Conservation (phyloP, 2,797 vertebrate species). For the Luscinia megarhynchos region DNA sequence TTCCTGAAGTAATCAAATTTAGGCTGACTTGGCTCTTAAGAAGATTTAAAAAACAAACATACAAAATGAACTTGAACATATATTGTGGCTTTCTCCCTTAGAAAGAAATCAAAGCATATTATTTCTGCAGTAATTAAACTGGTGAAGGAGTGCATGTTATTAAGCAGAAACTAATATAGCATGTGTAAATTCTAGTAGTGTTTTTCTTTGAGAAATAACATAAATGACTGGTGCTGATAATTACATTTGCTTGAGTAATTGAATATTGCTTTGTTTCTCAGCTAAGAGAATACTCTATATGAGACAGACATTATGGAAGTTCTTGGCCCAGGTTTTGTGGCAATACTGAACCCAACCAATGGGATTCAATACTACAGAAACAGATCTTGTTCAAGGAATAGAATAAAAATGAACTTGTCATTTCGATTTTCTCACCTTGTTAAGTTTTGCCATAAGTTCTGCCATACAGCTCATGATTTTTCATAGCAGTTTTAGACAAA, state of each 20-base stretch:
- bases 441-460: background rate
- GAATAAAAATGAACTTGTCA: background rate
- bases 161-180: slow-evolving; percentile 19
- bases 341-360: background rate
- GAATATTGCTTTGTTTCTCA: slow-evolving; percentile 10
- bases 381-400: background rate
- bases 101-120: slow-evolving; percentile 7
- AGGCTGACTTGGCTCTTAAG: background rate
- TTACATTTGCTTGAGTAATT: slow-evolving; percentile 2
- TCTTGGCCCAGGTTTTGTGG: background rate
- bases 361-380: background rate
- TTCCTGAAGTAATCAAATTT: background rate
- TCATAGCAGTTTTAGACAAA: background rate
- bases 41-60: background rate
- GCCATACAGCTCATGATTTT: background rate
- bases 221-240: background rate
- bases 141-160: background rate
- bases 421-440: background rate
- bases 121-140: background rate
- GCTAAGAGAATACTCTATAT: background rate
- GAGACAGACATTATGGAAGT: background rate
- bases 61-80: background rate
- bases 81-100: background rate
- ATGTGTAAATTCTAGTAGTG: background rate
- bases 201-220: slow-evolving; percentile 2